phyloP scores from a whole-genome alignment of 2,797 vertebrate genomes.

The Mormyrus proboscirostris region DNA sequence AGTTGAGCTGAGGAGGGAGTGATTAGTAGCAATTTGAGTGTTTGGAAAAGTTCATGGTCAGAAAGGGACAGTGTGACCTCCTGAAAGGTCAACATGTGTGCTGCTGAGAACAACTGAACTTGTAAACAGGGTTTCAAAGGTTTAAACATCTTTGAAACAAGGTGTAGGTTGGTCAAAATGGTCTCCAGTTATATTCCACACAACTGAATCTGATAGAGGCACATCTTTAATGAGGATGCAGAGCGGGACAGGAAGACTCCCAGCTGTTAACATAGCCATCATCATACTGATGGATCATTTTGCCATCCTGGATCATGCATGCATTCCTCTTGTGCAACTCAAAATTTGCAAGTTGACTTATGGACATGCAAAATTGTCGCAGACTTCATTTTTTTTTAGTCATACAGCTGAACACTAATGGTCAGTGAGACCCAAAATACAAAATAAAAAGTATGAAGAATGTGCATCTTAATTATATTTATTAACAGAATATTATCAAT shows the following conservation, averaged over 20 bases:
- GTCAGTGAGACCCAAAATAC: conserved; percentile 25
- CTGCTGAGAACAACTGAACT: background rate
- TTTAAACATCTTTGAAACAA: background rate
- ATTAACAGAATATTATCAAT: conserved; percentile 29
- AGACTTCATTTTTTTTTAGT: conserved; percentile 15
- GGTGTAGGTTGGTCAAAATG: conserved; percentile 12
- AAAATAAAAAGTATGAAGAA: conserved; percentile 8
- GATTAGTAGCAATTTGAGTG: background rate
- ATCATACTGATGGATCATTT: conserved; percentile 25
- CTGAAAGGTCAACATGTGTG: background rate
- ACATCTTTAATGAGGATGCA: conserved; percentile 35
- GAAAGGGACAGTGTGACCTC: background rate
- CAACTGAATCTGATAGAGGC: conserved; percentile 31
- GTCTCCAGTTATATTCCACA: conserved; percentile 29
- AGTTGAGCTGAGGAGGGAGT: background rate
- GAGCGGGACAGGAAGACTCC: conserved; percentile 7
- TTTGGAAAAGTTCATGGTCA: background rate
- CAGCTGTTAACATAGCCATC: conserved; percentile 13
- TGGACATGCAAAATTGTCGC: conserved; percentile 16
- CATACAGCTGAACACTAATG: conserved; percentile 1
- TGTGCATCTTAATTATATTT: conserved; percentile 22
- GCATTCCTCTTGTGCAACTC: conserved; percentile 31
- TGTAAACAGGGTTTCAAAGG: background rate
- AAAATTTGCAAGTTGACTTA: background rate
- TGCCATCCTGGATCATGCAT: conserved; percentile 32